Base-by-base conservation (phyloP, 2,113 vertebrate genomes). In the Pachyramphus minor region DNA sequence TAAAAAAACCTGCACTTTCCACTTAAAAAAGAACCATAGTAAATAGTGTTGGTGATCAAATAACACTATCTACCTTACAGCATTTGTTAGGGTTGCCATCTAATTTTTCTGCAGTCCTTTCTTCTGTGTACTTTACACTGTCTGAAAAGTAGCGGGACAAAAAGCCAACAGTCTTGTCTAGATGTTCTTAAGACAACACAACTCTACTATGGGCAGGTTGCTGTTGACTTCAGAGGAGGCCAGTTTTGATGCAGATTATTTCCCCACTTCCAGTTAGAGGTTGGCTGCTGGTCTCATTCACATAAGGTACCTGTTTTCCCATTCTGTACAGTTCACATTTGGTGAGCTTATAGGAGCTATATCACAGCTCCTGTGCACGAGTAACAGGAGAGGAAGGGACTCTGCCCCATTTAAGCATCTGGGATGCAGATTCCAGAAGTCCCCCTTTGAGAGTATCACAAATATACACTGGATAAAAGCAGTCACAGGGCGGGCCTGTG, bases 301-400 rank as follows among this genome's bases (percentile, higher is more conserved):
- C 2, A 9, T 12, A 4, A 14, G 13, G 41, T 31, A 5, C 18
- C 47, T 50, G 0, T 12, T 58, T 22, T 11, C 37, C 17, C 0
- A 0, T 25, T 50, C 55, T 4, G 0, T 16, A 6, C 27, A 18
- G 44, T 56, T 39, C 6, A 0, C 8, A 0, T 3, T 3, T 2
- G 6, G 11, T 5, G 39, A 37, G 49, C 35, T 47, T 6, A 14
- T 1, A 0, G 6, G 58, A 80, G 80, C 72, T 80, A 14, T 12
- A 4, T 2, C 10, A 4, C 8, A 25, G 69, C 28, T 73, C 14
- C 3, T 1, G 0, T 6, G 7, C 3, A 2, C 0, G 0, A 3
- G 4, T 19, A 30, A 39, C 8, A 3, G 1, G 9, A n/a, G 37
- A 23, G 49, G 28, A 77, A 71, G 12, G 45, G n/a, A 19, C 41